Base-by-base conservation (phyloP, 2,888 invertebrate genomes). In the Synergus umbraculus region DNA sequence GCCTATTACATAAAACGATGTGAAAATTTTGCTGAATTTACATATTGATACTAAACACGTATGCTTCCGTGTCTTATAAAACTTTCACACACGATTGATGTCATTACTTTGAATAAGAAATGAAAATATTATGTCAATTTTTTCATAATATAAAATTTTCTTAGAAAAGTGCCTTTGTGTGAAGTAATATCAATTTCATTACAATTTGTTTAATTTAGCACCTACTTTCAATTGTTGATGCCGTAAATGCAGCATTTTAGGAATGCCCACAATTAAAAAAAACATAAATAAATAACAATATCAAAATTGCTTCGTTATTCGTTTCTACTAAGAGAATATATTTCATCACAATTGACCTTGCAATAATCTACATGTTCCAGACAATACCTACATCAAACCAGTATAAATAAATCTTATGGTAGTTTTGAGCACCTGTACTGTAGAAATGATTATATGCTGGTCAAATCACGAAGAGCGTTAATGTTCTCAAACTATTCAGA, bases 381-480 rank as follows among this genome's bases (percentile, higher is more conserved):
- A 18, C 54, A 54, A 18, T 8, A 54, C 54, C n/a, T n/a, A n/a
- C n/a, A n/a, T n/a, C 9, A 54, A 54, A 54, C n/a, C 54, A n/a
- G 54, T 54, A 54, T n/a, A 8, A 54, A n/a, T 54, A 54, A 54
- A 13, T 44, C 10, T 8, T 44, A 44, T 44, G 43, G 7, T 54
- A 54, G 54, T 15, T 29, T 46, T 29, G 29, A 69, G 13, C 67
- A 46, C 22, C 46, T 67, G 22, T 67, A 12, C 67, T 67, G 67
- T 67, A 13, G 29, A 69, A 69, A 37, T 67, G 15, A 67, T 46
- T 46, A 46, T 1, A 29, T 44, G 44, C 13, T 44, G 29, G 67
- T 22, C 29, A 13, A n/a, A 67, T 69, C 29, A 69, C 46, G 15
- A 69, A 69, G 49, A 46, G n/a, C 43, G 22, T 69, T 49, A 46